A percentile compares a stretch with the other conserved stretches of the same genome.
These are phyloP conservation scores for Synchiropus splendidus DNA, from an alignment of 2,113 vertebrate genomes.

Conservation along the genomic window DNA sequence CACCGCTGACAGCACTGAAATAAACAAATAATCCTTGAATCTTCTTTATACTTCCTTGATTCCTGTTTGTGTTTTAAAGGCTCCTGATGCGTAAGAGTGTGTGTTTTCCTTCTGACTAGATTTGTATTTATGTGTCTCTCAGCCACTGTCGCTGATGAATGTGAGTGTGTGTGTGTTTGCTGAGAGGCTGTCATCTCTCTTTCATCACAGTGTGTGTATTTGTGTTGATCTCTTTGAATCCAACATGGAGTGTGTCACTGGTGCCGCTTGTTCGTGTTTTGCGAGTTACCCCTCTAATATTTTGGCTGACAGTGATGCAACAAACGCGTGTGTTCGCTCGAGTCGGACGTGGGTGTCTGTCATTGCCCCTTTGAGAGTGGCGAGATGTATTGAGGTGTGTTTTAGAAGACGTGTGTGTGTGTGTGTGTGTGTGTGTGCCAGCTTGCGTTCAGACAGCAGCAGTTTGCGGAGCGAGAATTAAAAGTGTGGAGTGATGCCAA, in stretches of 20 bases:
- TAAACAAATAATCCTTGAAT: conserved; percentile 32
- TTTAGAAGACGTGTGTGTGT: conserved; percentile 5
- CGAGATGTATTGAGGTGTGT: conserved; percentile 5
- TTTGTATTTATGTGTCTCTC: conserved; percentile 27
- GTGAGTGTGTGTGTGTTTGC: conserved; percentile 23
- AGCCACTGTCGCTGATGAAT: conserved; percentile 9
- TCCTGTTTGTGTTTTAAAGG: conserved; percentile 22
- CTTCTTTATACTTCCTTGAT: conserved; percentile 35
- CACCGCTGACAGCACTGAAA: conserved; percentile 7
- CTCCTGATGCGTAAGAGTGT: conserved; percentile 10
- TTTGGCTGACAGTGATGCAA: conserved; percentile 40
- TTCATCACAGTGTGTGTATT: conserved; percentile 35
- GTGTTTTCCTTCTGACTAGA: conserved; percentile 22
- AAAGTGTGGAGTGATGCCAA: conserved; percentile 62
- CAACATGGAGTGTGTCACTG: conserved; percentile 29
- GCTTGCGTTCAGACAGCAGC: conserved; percentile 60
- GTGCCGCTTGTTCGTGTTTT: conserved; percentile 19
- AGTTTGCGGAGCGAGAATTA: conserved; percentile 62
- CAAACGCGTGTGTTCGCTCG: conserved; percentile 13
- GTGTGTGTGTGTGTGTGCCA: conserved; percentile 24
- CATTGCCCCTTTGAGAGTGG: conserved; percentile 21
- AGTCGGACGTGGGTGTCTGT: conserved; percentile 19
- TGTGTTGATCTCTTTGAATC: conserved; percentile 41
- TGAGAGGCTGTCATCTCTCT: conserved; percentile 37
- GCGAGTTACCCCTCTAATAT: conserved; percentile 33